Percentiles rank a stretch among this genome's conserved stretches.
Evolutionary conservation across 2,797 vertebrate species (phyloP).

Genomic region (Phrynocephalus vlangalii): DNA sequence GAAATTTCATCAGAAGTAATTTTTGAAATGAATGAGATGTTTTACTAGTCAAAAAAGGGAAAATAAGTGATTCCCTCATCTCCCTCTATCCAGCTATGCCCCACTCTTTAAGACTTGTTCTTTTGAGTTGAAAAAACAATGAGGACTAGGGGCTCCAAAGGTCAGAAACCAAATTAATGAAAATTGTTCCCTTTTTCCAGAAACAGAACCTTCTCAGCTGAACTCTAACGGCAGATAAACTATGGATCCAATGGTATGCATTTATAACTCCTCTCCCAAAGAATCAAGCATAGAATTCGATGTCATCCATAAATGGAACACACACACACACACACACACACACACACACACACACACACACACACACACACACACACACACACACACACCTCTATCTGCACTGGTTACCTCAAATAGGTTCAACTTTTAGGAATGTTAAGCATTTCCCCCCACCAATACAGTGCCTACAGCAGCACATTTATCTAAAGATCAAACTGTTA

Average conservation of each 20-base stretch:
- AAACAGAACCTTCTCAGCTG: background rate
- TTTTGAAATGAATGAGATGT: slow-evolving; percentile 34
- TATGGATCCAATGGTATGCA: background rate
- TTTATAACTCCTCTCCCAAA: slow-evolving; percentile 53
- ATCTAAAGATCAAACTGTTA: slow-evolving; percentile 29
- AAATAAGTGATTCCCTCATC: background rate
- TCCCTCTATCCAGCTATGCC: background rate
- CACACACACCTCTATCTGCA: no score
- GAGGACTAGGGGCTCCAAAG: background rate
- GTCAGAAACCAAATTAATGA: background rate
- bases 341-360: no score
- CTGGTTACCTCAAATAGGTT: slow-evolving; percentile 44
- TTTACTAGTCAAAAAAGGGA: background rate
- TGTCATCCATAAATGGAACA: background rate
- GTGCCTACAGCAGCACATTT: slow-evolving; percentile 38
- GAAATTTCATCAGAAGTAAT: background rate
- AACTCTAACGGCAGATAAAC: background rate
- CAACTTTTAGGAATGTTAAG: slow-evolving; percentile 56
- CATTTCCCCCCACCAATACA: slow-evolving; percentile 32
- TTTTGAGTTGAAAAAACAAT: no score
- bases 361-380: no score
- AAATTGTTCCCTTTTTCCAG: background rate
- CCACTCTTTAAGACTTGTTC: background rate
- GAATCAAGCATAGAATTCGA: slow-evolving; percentile 48
- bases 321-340: no score